Evolutionary conservation across 2,797 vertebrate species (phyloP), one percentile per base, ranked within the genome.

Genomic region (Xiphophorus birchmanni): DNA sequence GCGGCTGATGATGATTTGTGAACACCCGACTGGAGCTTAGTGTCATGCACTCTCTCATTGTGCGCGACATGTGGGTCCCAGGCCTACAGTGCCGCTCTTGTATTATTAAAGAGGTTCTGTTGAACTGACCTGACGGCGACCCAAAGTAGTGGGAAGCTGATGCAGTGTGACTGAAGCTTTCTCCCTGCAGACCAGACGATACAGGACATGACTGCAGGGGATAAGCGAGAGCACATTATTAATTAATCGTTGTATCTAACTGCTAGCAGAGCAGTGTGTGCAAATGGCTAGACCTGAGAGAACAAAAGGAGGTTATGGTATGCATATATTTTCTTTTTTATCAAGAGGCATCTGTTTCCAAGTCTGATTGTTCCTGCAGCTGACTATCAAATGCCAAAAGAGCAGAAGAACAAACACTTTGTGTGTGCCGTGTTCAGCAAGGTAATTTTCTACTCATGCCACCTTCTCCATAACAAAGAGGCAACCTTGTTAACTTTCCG

Each of bases 91-190:
- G 74, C 80, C 47, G 26, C 3, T 71, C 75, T 75, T 94, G 82
- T 93, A 94, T 92, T 92, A 93, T 93, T 91, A 79, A 94, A 65
- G 65, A 73, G 84, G 81, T 88, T 89, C 82, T 76, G 83, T 84
- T 88, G 75, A 79, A 72, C 54, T 90, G 90, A 92, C 90, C 92
- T 63, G 82, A 80, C 18, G 21, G 67, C 80, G 86, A 93, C 91
- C 89, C 2, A 11, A 42, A 87, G 86, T 75, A 44, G 58, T 0
- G 72, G 86, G 63, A 86, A 83, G 84, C 81, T 78, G 77, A 81
- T 56, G 10, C 67, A 77, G 76, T 63, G 82, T 32, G 74, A 81
- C 78, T 77, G 73, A 85, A 76, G 81, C 69, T 7, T 74, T 47
- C 63, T 77, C 85, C 86, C 82, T 60, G 32, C 56, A 60, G 87